Conservation (phyloP, 2,888 invertebrate genomes). For the Calameuta pallipes region DNA sequence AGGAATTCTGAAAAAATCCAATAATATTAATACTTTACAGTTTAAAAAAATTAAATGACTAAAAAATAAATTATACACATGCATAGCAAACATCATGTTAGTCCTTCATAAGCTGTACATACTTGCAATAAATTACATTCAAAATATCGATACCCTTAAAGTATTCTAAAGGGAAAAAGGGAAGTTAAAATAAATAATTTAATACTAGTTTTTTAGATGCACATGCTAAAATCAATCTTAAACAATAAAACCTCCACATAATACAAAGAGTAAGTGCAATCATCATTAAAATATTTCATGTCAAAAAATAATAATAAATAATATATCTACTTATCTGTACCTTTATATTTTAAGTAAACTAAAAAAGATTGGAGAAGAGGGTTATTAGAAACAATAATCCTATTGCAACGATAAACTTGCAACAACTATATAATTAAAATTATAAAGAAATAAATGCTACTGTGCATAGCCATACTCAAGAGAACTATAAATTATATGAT, state of each 20-base stretch:
- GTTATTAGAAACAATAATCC: not conserved
- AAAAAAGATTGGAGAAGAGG: not conserved
- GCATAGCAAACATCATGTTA: not conserved
- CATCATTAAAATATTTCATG: not conserved
- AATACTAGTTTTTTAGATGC: not conserved
- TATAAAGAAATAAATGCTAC: not conserved
- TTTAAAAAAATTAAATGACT: not conserved
- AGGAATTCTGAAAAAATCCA: conserved; percentile 23
- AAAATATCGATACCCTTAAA: not conserved
- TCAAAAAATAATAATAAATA: not conserved
- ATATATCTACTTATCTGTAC: not conserved
- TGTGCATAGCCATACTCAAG: not conserved
- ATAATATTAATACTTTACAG: not conserved
- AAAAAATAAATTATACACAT: not conserved
- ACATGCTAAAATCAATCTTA: not conserved
- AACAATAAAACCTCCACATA: not conserved
- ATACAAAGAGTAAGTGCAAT: not conserved
- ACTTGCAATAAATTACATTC: not conserved
- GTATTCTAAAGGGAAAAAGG: not conserved
- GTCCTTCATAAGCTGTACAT: not conserved
- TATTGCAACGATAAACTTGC: not conserved
- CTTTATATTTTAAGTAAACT: not conserved
- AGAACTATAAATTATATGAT: no score
- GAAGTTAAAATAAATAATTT: not conserved
- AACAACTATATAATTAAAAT: not conserved